Conservation (phyloP, 2,113 vertebrate genomes). For the Scatophagus argus region DNA sequence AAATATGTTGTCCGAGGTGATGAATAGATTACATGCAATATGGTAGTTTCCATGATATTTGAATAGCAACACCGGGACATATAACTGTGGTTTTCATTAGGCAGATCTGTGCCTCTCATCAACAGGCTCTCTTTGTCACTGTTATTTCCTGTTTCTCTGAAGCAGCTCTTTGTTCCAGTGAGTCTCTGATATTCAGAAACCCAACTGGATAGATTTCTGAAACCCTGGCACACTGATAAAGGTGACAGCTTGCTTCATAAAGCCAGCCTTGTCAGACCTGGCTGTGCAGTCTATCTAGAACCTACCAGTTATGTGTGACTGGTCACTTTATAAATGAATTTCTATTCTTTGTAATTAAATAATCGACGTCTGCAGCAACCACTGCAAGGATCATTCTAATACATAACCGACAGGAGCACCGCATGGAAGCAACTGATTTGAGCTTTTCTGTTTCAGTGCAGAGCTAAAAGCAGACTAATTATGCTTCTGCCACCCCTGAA, state of each 20-base stretch:
- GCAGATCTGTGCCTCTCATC: conserved; percentile 68
- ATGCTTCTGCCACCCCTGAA: conserved; percentile 16
- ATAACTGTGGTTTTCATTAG: conserved; percentile 61
- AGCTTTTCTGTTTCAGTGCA: conserved; percentile 22
- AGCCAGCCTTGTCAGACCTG: conserved; percentile 60
- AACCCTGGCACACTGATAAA: conserved; percentile 69
- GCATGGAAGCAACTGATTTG: not conserved
- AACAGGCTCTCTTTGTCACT: conserved; percentile 76
- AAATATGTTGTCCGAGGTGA: not conserved
- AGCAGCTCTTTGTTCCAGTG: conserved; percentile 73
- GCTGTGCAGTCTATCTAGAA: not conserved
- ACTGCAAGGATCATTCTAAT: not conserved
- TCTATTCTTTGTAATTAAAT: not conserved
- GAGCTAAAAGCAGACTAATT: conserved; percentile 58
- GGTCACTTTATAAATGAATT: conserved; percentile 7
- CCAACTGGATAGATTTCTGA: conserved; percentile 70
- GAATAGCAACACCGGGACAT: conserved; percentile 33
- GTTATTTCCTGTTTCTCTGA: conserved; percentile 79
- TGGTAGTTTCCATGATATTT: conserved; percentile 41
- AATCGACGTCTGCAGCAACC: not conserved
- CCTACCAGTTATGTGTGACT: not conserved
- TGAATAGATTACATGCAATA: not conserved
- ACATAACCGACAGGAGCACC: not conserved
- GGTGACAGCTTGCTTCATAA: conserved; percentile 70
- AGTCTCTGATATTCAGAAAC: conserved; percentile 77